Evolutionary conservation across 2,113 vertebrate genomes (phyloP).

Genomic region (Cyanoramphus novaezelandiae): DNA sequence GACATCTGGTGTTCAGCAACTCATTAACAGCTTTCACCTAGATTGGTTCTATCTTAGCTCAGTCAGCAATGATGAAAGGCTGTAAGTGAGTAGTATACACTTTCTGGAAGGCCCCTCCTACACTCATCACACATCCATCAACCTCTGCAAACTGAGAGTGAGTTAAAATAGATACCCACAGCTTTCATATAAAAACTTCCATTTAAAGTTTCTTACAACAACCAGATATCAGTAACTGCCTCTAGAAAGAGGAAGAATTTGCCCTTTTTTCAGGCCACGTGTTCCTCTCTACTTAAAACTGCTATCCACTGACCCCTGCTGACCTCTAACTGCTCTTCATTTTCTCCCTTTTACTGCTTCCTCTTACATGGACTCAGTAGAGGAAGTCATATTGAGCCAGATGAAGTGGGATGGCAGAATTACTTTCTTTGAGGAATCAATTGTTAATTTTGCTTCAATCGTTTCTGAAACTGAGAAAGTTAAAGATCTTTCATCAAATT

Average conservation of each 20-base stretch:
- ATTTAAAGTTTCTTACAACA: background rate
- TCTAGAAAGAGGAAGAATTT: background rate
- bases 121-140: background rate
- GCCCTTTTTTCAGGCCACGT: background rate
- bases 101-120: background rate
- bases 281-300: background rate
- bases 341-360: background rate
- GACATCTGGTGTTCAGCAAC: background rate
- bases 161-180: background rate
- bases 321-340: background rate
- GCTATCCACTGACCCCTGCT: background rate
- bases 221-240: background rate
- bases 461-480: background rate
- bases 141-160: background rate
- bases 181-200: background rate
- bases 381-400: background rate
- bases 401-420: background rate
- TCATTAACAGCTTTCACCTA: background rate
- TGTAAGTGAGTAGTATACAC: background rate
- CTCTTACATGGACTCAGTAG: background rate
- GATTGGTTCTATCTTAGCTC: background rate
- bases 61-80: background rate
- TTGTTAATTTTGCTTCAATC: background rate
- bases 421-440: background rate
- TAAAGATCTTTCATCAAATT: background rate